A percentile compares a stretch with the other conserved stretches of the same genome.
Conservation (phyloP, 2,888 invertebrate species). For the Orgyia antiqua region DNA sequence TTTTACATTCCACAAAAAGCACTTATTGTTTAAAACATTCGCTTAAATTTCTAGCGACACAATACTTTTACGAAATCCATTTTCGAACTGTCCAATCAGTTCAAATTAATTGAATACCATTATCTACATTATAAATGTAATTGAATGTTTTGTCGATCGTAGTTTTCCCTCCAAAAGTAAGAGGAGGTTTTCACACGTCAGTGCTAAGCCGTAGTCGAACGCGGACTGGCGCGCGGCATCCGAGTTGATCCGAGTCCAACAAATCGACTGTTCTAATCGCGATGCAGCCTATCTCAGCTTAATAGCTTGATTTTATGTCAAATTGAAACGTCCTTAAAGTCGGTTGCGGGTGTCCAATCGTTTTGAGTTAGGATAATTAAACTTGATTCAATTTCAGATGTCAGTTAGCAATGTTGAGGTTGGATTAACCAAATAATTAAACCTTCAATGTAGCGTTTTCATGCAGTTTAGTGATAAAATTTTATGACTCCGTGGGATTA, state of each 20-base stretch:
- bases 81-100: constrained; percentile 30
- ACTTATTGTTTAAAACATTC: constrained; percentile 21
- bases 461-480: no score
- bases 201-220: constrained; percentile 26
- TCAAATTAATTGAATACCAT: constrained; percentile 14
- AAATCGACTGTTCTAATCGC: constrained; percentile 25
- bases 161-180: constrained; percentile 57
- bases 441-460: no score
- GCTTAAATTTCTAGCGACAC: constrained; percentile 23
- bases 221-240: constrained; percentile 35
- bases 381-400: constrained; percentile 10
- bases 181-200: constrained; percentile 33
- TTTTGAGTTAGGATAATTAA: constrained; percentile 19
- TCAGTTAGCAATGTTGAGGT: constrained; percentile 11
- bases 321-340: constrained; percentile 15
- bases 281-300: no score
- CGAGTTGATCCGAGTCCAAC: constrained; percentile 4
- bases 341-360: constrained; percentile 23
- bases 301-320: constrained; percentile 39
- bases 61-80: constrained; percentile 25
- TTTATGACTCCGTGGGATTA: no score
- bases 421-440: background rate
- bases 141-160: constrained; percentile 30
- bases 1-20: constrained; percentile 32
- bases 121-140: constrained; percentile 9